phyloP scores from a whole-genome alignment of 2,113 vertebrate species.

The Cyprinus carpio region DNA sequence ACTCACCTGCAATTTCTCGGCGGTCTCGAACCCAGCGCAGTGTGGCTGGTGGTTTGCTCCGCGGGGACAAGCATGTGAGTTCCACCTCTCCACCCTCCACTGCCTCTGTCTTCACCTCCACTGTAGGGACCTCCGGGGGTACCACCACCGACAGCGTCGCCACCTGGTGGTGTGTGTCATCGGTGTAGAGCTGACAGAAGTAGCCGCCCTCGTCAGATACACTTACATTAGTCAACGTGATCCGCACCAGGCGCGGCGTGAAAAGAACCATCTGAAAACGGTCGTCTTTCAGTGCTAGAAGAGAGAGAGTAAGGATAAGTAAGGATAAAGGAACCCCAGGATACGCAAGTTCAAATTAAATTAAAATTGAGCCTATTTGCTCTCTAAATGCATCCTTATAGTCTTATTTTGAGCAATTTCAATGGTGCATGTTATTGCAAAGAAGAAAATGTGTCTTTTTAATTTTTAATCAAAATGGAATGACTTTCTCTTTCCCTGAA shows the following conservation, averaged over 20 bases:
- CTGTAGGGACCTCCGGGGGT: slow-evolving; percentile 81
- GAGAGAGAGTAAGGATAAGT: not conserved
- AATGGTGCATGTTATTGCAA: slow-evolving; percentile 1
- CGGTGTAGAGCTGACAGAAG: slow-evolving; percentile 92
- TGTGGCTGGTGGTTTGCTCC: slow-evolving; percentile 83
- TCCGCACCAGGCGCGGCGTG: slow-evolving; percentile 81
- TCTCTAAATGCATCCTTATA: slow-evolving; percentile 4
- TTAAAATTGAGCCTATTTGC: not conserved
- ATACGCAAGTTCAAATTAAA: not conserved
- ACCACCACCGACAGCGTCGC: slow-evolving; percentile 86
- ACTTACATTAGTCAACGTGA: slow-evolving; percentile 83
- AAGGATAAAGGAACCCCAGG: not conserved
- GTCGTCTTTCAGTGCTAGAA: slow-evolving; percentile 86
- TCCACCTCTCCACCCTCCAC: slow-evolving; percentile 87
- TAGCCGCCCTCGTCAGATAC: slow-evolving; percentile 89
- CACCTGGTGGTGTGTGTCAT: slow-evolving; percentile 90
- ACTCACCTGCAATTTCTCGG: slow-evolving; percentile 81
- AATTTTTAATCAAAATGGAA: slow-evolving; percentile 9
- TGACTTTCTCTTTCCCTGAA: not conserved
- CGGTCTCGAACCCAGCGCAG: slow-evolving; percentile 85
- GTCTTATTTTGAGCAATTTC: not conserved
- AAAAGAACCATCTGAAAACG: slow-evolving; percentile 90
- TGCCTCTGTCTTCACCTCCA: slow-evolving; percentile 84
- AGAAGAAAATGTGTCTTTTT: slow-evolving; percentile 16
- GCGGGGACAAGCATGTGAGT: slow-evolving; percentile 81